Evolutionary conservation across 2,888 invertebrate genomes (phyloP).

Genomic region (Philereme transversata): DNA sequence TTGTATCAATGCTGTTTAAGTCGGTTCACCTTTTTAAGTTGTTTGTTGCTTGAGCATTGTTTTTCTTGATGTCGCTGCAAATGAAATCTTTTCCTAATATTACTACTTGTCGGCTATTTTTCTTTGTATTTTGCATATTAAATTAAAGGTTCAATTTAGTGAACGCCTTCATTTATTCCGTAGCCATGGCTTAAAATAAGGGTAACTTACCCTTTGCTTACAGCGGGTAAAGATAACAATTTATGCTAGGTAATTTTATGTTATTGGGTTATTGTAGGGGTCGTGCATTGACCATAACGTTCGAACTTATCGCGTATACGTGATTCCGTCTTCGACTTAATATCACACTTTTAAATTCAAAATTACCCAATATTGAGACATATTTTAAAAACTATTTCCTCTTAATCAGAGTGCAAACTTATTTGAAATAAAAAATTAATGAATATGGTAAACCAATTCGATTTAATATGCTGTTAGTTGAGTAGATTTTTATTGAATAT

Average conservation of each 20-base stretch:
- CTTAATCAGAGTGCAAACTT: background rate
- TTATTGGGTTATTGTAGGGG: constrained; percentile 26
- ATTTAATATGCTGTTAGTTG: background rate
- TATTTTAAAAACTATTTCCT: background rate
- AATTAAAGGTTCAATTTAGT: constrained; percentile 23
- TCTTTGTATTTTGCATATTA: constrained; percentile 12
- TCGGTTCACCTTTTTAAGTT: constrained; percentile 27
- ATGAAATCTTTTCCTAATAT: constrained; percentile 17
- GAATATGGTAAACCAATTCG: background rate
- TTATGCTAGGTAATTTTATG: constrained; percentile 17
- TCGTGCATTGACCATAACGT: constrained; percentile 32
- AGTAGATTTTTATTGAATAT: too few species aligned
- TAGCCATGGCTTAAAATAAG: constrained; percentile 21
- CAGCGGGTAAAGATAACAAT: constrained; percentile 28
- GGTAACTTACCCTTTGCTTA: constrained; percentile 31
- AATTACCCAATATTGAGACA: constrained; percentile 4
- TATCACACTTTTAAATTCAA: constrained; percentile 1
- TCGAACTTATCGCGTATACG: constrained; percentile 32
- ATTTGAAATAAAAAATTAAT: background rate
- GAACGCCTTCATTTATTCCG: constrained; percentile 19
- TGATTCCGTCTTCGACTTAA: constrained; percentile 31
- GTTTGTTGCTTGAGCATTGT: constrained; percentile 21
- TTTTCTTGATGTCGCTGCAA: constrained; percentile 10
- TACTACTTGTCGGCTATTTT: constrained; percentile 1
- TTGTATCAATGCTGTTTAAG: constrained; percentile 42